Percentiles rank a stretch among this genome's conserved stretches.
Conservation (phyloP, 2,797 vertebrate genomes). For the Channallabes apus region DNA sequence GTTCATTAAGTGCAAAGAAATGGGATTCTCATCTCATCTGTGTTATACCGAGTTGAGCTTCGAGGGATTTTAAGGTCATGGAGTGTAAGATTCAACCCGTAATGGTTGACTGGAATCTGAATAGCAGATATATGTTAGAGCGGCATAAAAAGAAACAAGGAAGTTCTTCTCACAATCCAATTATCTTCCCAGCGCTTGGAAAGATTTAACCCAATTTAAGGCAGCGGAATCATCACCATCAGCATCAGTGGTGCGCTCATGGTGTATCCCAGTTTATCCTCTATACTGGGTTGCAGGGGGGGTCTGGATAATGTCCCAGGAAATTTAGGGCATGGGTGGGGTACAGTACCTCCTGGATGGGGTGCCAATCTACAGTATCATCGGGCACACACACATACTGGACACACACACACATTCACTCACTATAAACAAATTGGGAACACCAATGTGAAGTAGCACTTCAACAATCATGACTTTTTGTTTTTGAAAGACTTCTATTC, state of each 20-base stretch:
- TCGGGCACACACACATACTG: too few relatives aligned
- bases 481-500: too few relatives aligned
- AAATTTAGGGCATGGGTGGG: too few relatives aligned
- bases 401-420: too few relatives aligned
- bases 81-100: not conserved
- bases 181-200: not conserved
- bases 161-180: not conserved
- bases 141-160: not conserved
- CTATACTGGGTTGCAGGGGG: too few relatives aligned
- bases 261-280: too few relatives aligned
- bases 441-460: too few relatives aligned
- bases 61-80: not conserved
- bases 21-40: conserved; percentile 8
- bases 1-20: conserved; percentile 55
- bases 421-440: too few relatives aligned
- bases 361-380: too few relatives aligned
- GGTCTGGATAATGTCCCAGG: too few relatives aligned
- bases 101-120: not conserved
- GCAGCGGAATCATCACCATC: not conserved
- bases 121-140: not conserved
- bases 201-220: not conserved
- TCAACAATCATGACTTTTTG: too few relatives aligned
- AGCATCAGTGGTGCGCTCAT: not conserved
- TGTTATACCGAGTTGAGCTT: conserved; percentile 11
- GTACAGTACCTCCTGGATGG: too few relatives aligned